A percentile compares a stretch with the other conserved stretches of the same genome.
Evolutionary conservation across 2,113 vertebrate genomes (phyloP).

Genomic region (Channa argus): DNA sequence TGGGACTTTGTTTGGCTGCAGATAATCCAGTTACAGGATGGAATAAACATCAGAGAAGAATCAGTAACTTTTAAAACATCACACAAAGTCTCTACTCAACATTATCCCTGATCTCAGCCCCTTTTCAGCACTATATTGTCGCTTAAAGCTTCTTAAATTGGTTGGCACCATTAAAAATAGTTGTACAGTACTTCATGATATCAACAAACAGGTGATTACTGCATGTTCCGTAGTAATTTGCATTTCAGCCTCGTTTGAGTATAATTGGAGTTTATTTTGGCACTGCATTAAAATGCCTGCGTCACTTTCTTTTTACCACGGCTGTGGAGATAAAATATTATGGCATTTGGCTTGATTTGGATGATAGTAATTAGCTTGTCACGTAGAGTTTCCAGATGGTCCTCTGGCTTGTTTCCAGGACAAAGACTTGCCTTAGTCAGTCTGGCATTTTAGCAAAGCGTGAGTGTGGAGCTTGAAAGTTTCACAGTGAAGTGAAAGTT

Average conservation of each 20-base stretch:
- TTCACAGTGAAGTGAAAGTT: constrained; percentile 9
- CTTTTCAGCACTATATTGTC: too few relatives aligned
- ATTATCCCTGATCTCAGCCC: neutral
- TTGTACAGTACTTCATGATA: neutral
- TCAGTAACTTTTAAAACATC: neutral
- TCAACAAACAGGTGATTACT: neutral
- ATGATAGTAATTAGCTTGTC: constrained; percentile 39
- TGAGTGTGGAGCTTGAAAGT: neutral
- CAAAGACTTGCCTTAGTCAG: constrained; percentile 23
- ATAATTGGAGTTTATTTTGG: neutral
- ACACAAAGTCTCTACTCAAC: neutral
- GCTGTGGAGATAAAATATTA: constrained; percentile 39
- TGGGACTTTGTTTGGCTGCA: too few relatives aligned
- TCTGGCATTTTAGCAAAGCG: neutral
- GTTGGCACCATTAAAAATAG: neutral
- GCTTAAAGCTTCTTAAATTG: neutral
- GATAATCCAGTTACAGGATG: neutral
- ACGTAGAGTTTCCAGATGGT: constrained; percentile 45
- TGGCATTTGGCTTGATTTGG: constrained; percentile 29
- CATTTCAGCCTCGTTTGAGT: neutral
- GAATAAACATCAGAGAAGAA: neutral
- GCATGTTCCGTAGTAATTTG: neutral
- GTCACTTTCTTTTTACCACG: constrained; percentile 3
- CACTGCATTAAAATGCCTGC: neutral
- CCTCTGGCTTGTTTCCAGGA: constrained; percentile 61